A percentile compares a stretch with the other conserved stretches of the same genome.
phyloP scores from a whole-genome alignment of 2,113 vertebrate species.

The Athene noctua region DNA sequence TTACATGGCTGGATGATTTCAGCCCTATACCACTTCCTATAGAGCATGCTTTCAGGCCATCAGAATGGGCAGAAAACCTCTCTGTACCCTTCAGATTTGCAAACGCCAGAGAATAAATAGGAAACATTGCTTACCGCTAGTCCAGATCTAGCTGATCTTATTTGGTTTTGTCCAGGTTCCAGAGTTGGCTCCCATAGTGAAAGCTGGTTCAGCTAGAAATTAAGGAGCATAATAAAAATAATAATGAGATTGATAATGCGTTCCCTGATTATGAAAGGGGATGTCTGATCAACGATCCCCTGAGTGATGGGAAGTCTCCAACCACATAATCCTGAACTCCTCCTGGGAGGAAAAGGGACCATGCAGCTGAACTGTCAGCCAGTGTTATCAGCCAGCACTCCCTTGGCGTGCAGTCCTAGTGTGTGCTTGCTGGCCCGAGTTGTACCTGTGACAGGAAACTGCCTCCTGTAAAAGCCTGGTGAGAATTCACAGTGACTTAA shows the following conservation, averaged over 20 bases:
- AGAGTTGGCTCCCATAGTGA: not conserved
- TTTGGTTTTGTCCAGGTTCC: not conserved
- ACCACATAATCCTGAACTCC: not conserved
- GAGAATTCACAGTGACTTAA: not conserved
- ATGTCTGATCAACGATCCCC: not conserved
- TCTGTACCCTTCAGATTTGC: not conserved
- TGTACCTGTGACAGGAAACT: not conserved
- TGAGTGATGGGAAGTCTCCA: not conserved
- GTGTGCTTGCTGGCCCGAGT: accelerated
- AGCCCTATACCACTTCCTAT: not conserved
- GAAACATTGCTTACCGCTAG: not conserved
- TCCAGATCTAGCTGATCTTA: not conserved
- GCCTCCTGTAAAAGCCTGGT: not conserved
- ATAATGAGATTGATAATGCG: not conserved
- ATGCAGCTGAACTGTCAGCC: not conserved
- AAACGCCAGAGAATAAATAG: not conserved
- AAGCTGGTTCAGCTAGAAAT: not conserved
- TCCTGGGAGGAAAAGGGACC: not conserved
- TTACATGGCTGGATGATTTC: not conserved
- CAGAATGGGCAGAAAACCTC: not conserved
- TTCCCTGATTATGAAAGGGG: not conserved
- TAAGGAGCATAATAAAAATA: not conserved
- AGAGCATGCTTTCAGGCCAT: not conserved
- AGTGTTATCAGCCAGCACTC: not conserved
- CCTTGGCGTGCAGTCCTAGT: not conserved